Conservation (phyloP, 2,113 vertebrate genomes). For the mouse (Mus musculus) region GRCm39 chr3:121658501-121659000, state of each 20-base stretch:
- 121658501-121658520: background rate
- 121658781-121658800: background rate
- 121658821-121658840: background rate
- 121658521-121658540: background rate
- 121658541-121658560: background rate
- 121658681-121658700: background rate
- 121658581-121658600: background rate
- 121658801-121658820: background rate
- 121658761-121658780: background rate
- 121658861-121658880: background rate
- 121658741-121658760: background rate
- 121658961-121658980: background rate
- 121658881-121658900: background rate
- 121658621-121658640: background rate
- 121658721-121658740: background rate
- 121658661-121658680: background rate
- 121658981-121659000: background rate
- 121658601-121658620: background rate
- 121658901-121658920: background rate
- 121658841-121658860: background rate
- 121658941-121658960: background rate
- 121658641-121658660: background rate
- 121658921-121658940: background rate
- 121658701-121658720: background rate
- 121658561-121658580: background rate